Base-by-base conservation (phyloP, 2,888 invertebrate species). In the Polymixis flavicincta region DNA sequence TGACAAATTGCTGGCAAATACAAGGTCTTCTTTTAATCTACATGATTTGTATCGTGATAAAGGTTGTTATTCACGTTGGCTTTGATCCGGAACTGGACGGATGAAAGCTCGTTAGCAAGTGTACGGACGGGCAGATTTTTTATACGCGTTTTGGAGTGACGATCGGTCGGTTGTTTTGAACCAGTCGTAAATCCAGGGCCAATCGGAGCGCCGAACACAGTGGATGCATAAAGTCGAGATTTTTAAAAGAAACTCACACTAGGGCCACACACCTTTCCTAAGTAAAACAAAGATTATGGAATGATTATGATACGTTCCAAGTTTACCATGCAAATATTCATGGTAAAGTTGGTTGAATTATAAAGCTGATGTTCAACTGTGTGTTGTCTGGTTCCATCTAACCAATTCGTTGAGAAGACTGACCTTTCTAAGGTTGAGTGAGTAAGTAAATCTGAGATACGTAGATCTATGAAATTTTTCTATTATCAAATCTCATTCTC, bases 1-100 rank as follows among this genome's bases (percentile, higher is more conserved):
- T 82, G 76, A 79, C 42, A 76, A 82, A 79, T 82, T 57, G 76
- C 76, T 65, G 22, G 55, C 32, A 64, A 82, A 64, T 50, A 61
- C 65, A 61, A 78, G 54, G 57, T 48, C 54, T 68, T 55, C 22
- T 82, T 68, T 61, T 76, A 76, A 77, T 77, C 70, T 82, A 52
- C 22, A 48, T 77, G 66, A 83, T 80, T 76, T 82, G 69, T 76
- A 66, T 77, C 57, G 45, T 77, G 66, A 65, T 57, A 32, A 48
- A 57, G 59, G 48, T 61, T 70, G 14, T 70, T 76, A 66, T 75
- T 79, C 45, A 57, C 52, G 54, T 13, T 42, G 50, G 45, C 52
- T 82, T 69, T 55, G 55, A 45, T 76, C 52, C 17, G 6, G n/a
- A 57, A 22, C 67, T 28, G 45, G 45, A 61, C 37, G 52, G 50